Evolutionary conservation across 2,888 invertebrate species (phyloP).

Genomic region (Aphodius granarius): DNA sequence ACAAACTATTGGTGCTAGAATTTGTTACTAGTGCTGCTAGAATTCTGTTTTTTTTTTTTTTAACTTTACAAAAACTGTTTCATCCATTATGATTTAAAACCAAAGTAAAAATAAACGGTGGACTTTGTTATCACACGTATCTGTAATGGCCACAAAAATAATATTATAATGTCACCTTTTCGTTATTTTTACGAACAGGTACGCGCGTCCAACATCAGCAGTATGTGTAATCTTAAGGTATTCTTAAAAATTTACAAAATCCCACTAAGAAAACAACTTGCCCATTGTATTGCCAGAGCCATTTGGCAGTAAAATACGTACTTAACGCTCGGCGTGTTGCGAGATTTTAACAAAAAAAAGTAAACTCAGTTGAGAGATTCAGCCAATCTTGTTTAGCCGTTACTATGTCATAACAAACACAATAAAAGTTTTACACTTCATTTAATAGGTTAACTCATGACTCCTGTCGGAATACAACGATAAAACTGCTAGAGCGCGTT

Average conservation of each 20-base stretch:
- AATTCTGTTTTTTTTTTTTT: no score
- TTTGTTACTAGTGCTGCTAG: no score
- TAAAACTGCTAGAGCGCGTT: no score
- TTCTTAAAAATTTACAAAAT: not conserved
- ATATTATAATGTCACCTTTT: not conserved
- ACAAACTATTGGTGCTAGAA: no score
- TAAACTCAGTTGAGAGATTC: not conserved
- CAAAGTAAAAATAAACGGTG: not conserved
- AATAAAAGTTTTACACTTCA: not conserved
- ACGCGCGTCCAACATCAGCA: not conserved
- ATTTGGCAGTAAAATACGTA: constrained; percentile 5
- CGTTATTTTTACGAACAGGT: not conserved
- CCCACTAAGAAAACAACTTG: not conserved
- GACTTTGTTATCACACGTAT: no score
- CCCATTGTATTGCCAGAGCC: not conserved
- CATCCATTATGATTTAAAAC: not conserved
- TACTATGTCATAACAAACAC: not conserved
- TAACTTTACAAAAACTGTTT: not conserved
- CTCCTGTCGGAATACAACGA: not conserved
- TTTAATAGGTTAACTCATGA: not conserved
- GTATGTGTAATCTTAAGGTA: not conserved
- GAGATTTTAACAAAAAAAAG: not conserved
- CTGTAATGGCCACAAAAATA: not conserved
- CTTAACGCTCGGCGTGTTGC: not conserved
- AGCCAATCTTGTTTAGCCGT: not conserved